Conservation (phyloP, 1,140 invertebrate species). For the Drosophila sturtevanti region DNA sequence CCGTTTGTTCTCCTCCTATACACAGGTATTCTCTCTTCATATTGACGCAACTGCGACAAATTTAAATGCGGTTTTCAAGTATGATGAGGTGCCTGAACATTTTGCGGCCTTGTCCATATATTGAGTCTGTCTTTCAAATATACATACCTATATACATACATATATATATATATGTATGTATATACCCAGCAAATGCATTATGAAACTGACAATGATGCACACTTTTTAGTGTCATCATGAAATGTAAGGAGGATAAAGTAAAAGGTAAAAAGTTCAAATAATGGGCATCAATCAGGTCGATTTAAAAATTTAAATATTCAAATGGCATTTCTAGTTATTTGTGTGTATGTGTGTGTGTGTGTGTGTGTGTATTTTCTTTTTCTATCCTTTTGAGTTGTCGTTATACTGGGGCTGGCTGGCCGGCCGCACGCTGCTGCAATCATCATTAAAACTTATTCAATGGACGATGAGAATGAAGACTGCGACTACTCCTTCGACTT, state of each 20-base stretch:
- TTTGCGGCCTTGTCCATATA: slow-evolving; percentile 51
- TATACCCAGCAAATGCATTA: background rate
- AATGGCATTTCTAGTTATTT: slow-evolving; percentile 12
- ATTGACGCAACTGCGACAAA: slow-evolving; percentile 79
- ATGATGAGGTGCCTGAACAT: slow-evolving; percentile 40
- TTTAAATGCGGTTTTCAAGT: slow-evolving; percentile 73
- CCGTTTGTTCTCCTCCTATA: slow-evolving; percentile 38
- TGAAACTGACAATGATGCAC: too few relatives aligned
- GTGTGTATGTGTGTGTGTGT: background rate
- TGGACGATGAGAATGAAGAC: slow-evolving; percentile 25
- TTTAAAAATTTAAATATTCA: background rate
- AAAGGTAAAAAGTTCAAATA: slow-evolving; percentile 2
- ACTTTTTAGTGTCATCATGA: too few relatives aligned
- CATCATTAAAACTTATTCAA: slow-evolving; percentile 81
- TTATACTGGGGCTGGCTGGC: slow-evolving; percentile 38
- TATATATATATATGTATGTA: too few relatives aligned
- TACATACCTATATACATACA: too few relatives aligned
- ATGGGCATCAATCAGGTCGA: slow-evolving; percentile 31
- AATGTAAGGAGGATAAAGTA: too few relatives aligned
- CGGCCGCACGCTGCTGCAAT: slow-evolving; percentile 75
- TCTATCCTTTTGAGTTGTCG: slow-evolving; percentile 17
- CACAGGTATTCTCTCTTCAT: slow-evolving; percentile 64
- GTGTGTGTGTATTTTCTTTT: background rate
- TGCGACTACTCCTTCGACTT: slow-evolving; percentile 22
- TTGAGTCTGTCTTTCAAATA: too few relatives aligned